Evolutionary conservation across 2,113 vertebrate genomes (phyloP).

Genomic region (Sterrhoptilus dennistouni): DNA sequence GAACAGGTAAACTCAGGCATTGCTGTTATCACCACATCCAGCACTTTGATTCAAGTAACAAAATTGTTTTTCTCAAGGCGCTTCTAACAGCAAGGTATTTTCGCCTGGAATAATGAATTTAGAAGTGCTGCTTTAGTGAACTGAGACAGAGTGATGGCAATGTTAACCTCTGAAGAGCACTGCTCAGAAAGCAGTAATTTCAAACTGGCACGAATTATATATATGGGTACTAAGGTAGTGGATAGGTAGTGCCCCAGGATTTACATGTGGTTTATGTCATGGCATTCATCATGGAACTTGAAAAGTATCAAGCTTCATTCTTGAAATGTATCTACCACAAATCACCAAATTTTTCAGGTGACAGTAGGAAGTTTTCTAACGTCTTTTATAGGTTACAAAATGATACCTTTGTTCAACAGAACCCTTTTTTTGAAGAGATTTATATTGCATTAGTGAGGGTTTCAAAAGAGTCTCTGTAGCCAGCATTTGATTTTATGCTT

Average conservation of each 20-base stretch:
- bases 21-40: too few relatives aligned
- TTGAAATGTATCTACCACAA: neutral
- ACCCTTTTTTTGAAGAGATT: neutral
- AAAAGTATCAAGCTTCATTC: neutral
- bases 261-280: neutral
- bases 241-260: neutral
- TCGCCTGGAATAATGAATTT: neutral
- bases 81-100: neutral
- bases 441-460: neutral
- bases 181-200: neutral
- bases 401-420: neutral
- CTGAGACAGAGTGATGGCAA: accelerated
- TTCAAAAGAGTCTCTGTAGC: neutral
- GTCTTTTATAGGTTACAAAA: neutral
- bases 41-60: neutral
- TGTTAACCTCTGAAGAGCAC: neutral
- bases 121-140: neutral
- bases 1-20: neutral
- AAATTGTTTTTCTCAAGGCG: neutral
- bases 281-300: neutral
- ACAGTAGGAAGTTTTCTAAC: neutral
- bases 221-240: neutral
- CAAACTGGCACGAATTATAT: neutral
- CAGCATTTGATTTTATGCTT: neutral
- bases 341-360: neutral